Evolutionary conservation across 2,113 vertebrate species (phyloP), one percentile per base, ranked within the genome.

Genomic region (Oreocharis arfaki): DNA sequence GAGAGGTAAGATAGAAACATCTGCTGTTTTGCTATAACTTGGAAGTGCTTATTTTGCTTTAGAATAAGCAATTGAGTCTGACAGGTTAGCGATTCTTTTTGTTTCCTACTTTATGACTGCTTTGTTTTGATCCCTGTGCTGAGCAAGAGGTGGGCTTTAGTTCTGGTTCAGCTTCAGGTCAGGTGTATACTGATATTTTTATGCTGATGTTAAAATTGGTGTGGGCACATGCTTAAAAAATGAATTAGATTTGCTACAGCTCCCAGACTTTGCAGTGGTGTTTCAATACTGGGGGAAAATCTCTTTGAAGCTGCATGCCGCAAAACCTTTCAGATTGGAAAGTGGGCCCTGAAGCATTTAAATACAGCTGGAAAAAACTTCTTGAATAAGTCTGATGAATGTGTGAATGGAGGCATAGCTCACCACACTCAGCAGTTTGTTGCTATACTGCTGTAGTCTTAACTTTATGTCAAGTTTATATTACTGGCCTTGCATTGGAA

Each of bases 1-100:
- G 98, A 98, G 99, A 99, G 99, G 99, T 99, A 98, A 97, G 99
- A 76, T 30, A 78, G 0, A 21, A 60, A 88, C 77, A 50, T 57
- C 30, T 73, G 21, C 39, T 92, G 22, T 19, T 89, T 46, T 65
- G 41, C 37, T 73, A 0, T 44, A n/a, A n/a, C 17, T 65, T 65
- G 10, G 24, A 46, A 53, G 32, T 77, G 33, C 12, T 88, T 74
- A 19, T 60, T 90, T 84, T 78, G 16, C 44, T 84, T 90, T 44
- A 37, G 39, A 60, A 63, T 47, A 64, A 75, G 20, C 10, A 70
- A 4, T 35, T 7, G 24, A 70, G 13, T 78, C 44, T 84, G 42
- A 44, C 15, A 67, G 16, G 16, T 63, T 67, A 84, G 35, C 1
- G 3, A 0, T 71, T 92, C 28, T 78, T 24, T 83, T 60, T 89